These are phyloP conservation scores for Leptoteleia sp. DNA, from an alignment of 1,140 invertebrate genomes.

Conservation along the genomic window DNA sequence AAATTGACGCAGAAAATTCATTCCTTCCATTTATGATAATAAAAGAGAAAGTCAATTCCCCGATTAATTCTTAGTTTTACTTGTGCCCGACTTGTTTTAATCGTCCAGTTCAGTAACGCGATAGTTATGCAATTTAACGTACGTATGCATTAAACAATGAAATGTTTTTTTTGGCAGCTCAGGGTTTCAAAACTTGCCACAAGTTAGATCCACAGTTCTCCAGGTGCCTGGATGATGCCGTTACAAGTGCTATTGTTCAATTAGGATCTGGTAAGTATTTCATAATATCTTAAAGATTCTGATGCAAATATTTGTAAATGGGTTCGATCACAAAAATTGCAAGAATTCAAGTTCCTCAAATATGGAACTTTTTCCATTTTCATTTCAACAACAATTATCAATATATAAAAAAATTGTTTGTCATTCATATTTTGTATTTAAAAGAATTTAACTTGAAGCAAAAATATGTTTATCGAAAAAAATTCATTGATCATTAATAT, in stretches of 20 bases:
- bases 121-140: constrained; percentile 40
- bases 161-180: constrained; percentile 59
- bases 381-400: too few relatives aligned
- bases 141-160: constrained; percentile 3
- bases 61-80: constrained; percentile 26
- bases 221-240: constrained; percentile 59
- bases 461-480: too few relatives aligned
- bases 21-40: too few relatives aligned
- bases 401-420: too few relatives aligned
- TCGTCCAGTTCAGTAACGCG: constrained; percentile 51
- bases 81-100: constrained; percentile 15
- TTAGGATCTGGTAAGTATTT: constrained; percentile 67
- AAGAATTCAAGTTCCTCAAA: too few relatives aligned
- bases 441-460: too few relatives aligned
- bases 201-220: constrained; percentile 48
- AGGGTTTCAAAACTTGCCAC: constrained; percentile 66
- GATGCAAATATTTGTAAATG: too few relatives aligned
- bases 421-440: too few relatives aligned
- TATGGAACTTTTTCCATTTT: too few relatives aligned
- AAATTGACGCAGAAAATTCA: too few relatives aligned
- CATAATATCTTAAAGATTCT: neutral
- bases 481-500: too few relatives aligned
- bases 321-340: too few relatives aligned
- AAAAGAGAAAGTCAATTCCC: constrained; percentile 68
- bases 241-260: constrained; percentile 43